phyloP scores from a whole-genome alignment of 2,888 invertebrate species.

The Sphaeridia pumilis region DNA sequence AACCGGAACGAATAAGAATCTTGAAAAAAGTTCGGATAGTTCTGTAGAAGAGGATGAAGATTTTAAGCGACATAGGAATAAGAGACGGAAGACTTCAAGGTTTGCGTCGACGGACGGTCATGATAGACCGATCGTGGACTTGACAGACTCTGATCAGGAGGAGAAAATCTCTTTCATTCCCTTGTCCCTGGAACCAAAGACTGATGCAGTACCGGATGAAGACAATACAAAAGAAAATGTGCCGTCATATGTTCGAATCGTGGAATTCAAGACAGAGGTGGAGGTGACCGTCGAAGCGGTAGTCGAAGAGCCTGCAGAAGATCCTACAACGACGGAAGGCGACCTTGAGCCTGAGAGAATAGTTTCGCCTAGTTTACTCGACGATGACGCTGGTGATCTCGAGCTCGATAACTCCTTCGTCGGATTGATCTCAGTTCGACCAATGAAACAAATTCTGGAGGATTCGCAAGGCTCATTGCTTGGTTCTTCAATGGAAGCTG shows the following conservation, averaged over 20 bases:
- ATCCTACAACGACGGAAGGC: too few species aligned
- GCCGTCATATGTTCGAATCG: neutral
- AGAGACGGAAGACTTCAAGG: neutral
- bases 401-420: neutral
- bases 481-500: neutral
- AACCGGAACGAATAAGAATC: neutral
- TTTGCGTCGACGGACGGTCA: slow-evolving; percentile 1
- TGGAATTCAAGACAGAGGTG: neutral
- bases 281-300: neutral
- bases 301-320: neutral
- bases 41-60: neutral
- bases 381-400: neutral
- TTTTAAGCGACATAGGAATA: neutral
- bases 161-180: neutral
- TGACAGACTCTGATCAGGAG: slow-evolving; percentile 9
- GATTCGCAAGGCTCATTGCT: neutral
- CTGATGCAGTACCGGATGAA: neutral
- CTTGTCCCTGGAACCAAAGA: neutral
- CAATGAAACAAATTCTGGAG: neutral
- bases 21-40: neutral
- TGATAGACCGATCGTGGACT: slow-evolving; percentile 3
- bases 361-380: too few species aligned
- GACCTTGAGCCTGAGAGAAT: neutral
- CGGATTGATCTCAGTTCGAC: neutral
- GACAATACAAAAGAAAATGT: neutral